A percentile compares a stretch with the other conserved stretches of the same genome.
These are phyloP conservation scores for Coluber constrictor DNA, from an alignment of 2,797 vertebrate genomes.

Conservation along the genomic window DNA sequence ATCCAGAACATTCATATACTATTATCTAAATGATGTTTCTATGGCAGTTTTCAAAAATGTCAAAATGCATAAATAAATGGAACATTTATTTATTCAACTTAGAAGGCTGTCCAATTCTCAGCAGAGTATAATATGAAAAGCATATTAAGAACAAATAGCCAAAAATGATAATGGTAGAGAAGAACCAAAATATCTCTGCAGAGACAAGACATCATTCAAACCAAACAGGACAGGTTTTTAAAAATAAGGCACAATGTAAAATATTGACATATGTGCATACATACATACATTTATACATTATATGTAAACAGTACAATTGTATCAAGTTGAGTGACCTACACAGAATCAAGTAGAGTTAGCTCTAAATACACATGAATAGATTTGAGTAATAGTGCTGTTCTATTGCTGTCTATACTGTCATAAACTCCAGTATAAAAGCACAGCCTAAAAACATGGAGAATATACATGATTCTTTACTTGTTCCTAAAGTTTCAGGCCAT, in stretches of 20 bases:
- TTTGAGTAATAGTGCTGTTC: not conserved
- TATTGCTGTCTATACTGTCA: not conserved
- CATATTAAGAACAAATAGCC: not conserved
- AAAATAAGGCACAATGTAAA: not conserved
- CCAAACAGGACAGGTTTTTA: not conserved
- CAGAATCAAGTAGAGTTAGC: not conserved
- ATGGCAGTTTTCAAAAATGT: not conserved
- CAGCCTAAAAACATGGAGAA: not conserved
- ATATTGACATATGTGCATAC: not conserved
- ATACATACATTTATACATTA: not conserved
- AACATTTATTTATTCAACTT: not conserved
- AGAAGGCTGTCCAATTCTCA: not conserved
- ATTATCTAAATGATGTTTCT: not conserved
- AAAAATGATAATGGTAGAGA: not conserved
- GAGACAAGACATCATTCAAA: not conserved
- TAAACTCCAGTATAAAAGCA: not conserved
- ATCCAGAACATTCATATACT: not conserved
- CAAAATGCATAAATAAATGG: not conserved
- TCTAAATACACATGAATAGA: not conserved
- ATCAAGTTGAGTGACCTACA: not conserved
- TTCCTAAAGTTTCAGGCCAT: not conserved
- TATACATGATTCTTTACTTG: not conserved
- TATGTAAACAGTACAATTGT: not conserved
- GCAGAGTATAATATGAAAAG: not conserved
- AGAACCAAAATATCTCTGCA: not conserved